Evolutionary conservation across 2,888 invertebrate genomes (phyloP).

Genomic region (Cerastis leucographa): DNA sequence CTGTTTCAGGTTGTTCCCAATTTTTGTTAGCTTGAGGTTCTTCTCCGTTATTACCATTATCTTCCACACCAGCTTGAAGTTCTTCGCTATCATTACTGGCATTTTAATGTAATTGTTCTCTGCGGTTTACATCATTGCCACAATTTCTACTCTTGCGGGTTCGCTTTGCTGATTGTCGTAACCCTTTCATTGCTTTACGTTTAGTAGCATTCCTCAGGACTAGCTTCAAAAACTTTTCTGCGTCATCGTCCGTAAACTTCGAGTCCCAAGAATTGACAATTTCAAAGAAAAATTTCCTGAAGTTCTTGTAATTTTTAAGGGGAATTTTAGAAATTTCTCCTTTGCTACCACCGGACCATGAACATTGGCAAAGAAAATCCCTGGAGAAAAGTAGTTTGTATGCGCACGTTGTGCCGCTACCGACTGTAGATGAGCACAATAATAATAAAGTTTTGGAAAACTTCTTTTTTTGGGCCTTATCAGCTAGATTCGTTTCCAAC

Average conservation of each 20-base stretch:
- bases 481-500: slow-evolving; percentile 2
- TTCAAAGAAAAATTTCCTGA: slow-evolving; percentile 20
- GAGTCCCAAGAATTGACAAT: slow-evolving; percentile 29
- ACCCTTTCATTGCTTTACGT: slow-evolving; percentile 33
- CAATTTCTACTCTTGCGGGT: slow-evolving; percentile 29
- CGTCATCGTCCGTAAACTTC: slow-evolving; percentile 24
- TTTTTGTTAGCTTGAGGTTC: too few species aligned
- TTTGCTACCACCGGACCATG: slow-evolving; percentile 41
- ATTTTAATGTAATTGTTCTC: too few species aligned
- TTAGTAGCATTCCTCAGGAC: slow-evolving; percentile 19
- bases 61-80: too few species aligned
- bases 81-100: too few species aligned
- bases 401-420: slow-evolving; percentile 26
- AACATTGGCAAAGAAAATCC: slow-evolving; percentile 34
- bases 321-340: slow-evolving; percentile 35
- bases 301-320: slow-evolving; percentile 32
- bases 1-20: too few species aligned
- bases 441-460: slow-evolving; percentile 18
- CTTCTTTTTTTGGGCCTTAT: slow-evolving; percentile 31
- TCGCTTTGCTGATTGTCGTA: slow-evolving; percentile 33
- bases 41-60: too few species aligned
- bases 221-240: slow-evolving; percentile 30
- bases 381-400: slow-evolving; percentile 32
- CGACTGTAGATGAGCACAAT: slow-evolving; percentile 27
- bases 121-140: too few species aligned